phyloP scores from a whole-genome alignment of 2,113 vertebrate genomes.

The Chloebia gouldiae region DNA sequence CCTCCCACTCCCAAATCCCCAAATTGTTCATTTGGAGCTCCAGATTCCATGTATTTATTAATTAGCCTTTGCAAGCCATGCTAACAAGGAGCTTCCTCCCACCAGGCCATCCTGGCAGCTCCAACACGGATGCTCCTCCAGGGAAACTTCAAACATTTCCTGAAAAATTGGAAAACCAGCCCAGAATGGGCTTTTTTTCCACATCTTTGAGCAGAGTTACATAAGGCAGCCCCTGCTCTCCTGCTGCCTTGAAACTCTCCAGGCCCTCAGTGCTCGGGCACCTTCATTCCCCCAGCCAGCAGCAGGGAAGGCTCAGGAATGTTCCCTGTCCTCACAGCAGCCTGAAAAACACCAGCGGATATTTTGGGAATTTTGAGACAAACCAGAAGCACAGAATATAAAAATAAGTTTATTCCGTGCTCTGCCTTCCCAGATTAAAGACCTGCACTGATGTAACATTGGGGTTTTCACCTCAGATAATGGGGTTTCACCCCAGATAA shows the following conservation, averaged over 20 bases:
- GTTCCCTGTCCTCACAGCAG: background rate
- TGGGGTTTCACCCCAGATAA: background rate
- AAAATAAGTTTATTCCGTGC: fast-evolving
- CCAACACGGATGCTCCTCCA: background rate
- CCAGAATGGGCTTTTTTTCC: background rate
- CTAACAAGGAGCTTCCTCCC: background rate
- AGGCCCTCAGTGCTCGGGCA: background rate
- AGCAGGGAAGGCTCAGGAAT: constrained; percentile 1
- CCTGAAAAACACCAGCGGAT: background rate
- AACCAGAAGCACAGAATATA: background rate
- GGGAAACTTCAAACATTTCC: background rate
- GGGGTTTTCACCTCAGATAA: background rate
- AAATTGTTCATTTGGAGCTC: background rate
- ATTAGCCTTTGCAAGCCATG: background rate
- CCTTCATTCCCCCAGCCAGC: background rate
- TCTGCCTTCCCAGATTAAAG: background rate
- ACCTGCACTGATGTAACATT: fast-evolving
- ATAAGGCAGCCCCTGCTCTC: background rate
- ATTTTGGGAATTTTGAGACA: background rate
- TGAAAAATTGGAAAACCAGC: background rate
- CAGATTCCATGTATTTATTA: background rate
- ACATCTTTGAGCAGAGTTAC: background rate
- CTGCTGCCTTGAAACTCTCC: background rate
- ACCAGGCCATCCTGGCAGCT: background rate
- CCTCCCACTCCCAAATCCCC: background rate